phyloP scores from a whole-genome alignment of 37 sponge, comb jelly and placozoan genomes.

The Oscarella lobularis region DNA sequence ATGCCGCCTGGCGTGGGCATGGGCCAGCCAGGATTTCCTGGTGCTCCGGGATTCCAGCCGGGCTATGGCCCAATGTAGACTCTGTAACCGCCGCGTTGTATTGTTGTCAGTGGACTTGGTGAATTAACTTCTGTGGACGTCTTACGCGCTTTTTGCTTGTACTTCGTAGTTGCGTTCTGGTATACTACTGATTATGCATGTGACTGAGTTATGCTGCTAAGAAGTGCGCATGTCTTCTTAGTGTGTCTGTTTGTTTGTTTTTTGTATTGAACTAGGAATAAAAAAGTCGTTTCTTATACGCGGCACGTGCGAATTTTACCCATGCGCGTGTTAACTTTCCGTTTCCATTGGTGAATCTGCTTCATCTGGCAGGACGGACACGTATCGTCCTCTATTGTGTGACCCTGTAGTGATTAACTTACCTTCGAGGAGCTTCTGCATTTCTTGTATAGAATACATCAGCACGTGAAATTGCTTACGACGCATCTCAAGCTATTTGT shows the following conservation, averaged over 20 bases:
- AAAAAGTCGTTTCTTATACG: too few species aligned
- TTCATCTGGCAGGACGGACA: too few species aligned
- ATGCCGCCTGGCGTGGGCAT: too few species aligned
- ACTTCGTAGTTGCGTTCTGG: background rate
- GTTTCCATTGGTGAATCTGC: too few species aligned
- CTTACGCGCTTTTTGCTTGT: background rate
- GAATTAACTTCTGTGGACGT: conserved; percentile 1
- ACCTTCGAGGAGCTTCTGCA: conserved; percentile 40
- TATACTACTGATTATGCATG: background rate
- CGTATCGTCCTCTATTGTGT: too few species aligned
- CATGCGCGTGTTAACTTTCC: too few species aligned
- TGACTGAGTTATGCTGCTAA: too few species aligned
- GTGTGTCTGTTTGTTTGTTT: too few species aligned
- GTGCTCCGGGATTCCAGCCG: conserved; percentile 9
- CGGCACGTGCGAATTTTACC: too few species aligned
- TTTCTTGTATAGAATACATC: conserved; percentile 58
- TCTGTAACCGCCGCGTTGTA: conserved; percentile 13
- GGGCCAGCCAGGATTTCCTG: conserved; percentile 12
- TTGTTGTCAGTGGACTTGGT: conserved; percentile 8
- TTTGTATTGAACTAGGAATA: too few species aligned
- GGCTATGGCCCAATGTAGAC: conserved; percentile 24
- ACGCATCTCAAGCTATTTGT: conserved; percentile 34
- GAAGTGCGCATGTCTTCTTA: too few species aligned
- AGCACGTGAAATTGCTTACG: conserved; percentile 64
- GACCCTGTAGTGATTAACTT: too few species aligned